phyloP scores from a whole-genome alignment of 35 echinoderm and acorn worm species.

The Chiridota heheva region DNA sequence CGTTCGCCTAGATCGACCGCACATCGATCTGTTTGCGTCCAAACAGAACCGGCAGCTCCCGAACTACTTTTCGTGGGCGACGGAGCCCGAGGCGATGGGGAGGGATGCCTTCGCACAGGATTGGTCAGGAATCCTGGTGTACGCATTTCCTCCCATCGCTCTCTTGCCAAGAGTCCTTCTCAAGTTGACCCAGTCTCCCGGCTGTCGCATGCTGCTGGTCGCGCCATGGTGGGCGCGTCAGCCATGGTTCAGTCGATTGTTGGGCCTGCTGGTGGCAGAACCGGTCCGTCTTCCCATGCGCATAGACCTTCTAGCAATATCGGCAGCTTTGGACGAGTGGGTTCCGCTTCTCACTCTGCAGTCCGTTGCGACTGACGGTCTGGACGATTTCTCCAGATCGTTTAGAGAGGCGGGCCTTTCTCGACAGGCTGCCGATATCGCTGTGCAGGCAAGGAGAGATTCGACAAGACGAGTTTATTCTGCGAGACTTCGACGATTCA shows the following conservation, averaged over 20 bases:
- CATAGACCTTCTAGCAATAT: not conserved
- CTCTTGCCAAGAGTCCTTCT: not conserved
- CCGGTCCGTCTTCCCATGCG: not conserved
- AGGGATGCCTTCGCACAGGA: not conserved
- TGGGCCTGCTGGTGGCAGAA: not conserved
- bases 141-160: not conserved
- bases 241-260: not conserved
- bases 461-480: conserved; percentile 28
- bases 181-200: not conserved
- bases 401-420: not conserved
- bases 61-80: not conserved
- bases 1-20: not conserved
- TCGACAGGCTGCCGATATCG: not conserved
- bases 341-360: not conserved
- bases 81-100: not conserved
- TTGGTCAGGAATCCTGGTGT: not conserved
- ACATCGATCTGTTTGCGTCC: conserved; percentile 12
- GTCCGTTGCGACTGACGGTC: not conserved
- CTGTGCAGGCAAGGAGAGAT: not conserved
- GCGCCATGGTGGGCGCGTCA: conserved; percentile 18
- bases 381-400: conserved; percentile 15
- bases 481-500: conserved; percentile 12
- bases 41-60: not conserved
- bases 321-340: not conserved
- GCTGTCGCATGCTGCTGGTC: not conserved